Conservation (phyloP, 92 coral and sea anemone genomes). For the Plumapathes pennacea region DNA sequence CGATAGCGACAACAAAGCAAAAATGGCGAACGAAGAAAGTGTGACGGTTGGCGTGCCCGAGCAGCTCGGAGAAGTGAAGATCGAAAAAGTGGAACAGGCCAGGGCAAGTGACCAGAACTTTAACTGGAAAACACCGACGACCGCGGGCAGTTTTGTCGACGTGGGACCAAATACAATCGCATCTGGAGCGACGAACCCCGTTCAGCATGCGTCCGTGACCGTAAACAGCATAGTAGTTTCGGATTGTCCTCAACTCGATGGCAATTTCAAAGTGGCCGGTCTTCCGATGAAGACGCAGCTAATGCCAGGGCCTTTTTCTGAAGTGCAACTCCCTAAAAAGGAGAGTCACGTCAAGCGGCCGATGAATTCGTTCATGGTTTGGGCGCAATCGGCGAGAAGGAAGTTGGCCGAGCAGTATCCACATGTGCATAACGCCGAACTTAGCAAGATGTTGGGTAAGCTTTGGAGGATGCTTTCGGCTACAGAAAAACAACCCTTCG, state of each 20-base stretch:
- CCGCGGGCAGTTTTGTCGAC: constrained; percentile 69
- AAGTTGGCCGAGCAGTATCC: constrained; percentile 99
- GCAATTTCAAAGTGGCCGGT: constrained; percentile 69
- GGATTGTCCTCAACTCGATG: constrained; percentile 81
- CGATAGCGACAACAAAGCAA: constrained; percentile 67
- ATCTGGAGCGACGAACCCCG: constrained; percentile 61
- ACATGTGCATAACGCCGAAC: constrained; percentile 99
- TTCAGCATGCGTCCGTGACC: constrained; percentile 61
- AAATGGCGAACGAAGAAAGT: constrained; percentile 79
- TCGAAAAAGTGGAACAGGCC: constrained; percentile 86
- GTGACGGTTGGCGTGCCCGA: constrained; percentile 80
- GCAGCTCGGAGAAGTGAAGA: constrained; percentile 89
- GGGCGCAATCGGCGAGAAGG: constrained; percentile 98
- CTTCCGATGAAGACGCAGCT: constrained; percentile 83
- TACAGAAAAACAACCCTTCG: constrained; percentile 97
- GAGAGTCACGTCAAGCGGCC: constrained; percentile 93
- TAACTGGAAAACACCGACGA: constrained; percentile 82
- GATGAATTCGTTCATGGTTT: constrained; percentile 99
- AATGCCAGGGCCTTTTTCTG: constrained; percentile 92
- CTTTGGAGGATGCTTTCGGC: constrained; percentile 98
- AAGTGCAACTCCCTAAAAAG: constrained; percentile 89
- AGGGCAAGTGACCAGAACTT: constrained; percentile 87
- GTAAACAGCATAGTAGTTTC: constrained; percentile 76
- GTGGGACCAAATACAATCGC: constrained; percentile 51
- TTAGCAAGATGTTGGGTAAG: constrained; percentile 99